These are phyloP conservation scores for Alca torda DNA, from an alignment of 2,797 vertebrate species.

Conservation along the genomic window DNA sequence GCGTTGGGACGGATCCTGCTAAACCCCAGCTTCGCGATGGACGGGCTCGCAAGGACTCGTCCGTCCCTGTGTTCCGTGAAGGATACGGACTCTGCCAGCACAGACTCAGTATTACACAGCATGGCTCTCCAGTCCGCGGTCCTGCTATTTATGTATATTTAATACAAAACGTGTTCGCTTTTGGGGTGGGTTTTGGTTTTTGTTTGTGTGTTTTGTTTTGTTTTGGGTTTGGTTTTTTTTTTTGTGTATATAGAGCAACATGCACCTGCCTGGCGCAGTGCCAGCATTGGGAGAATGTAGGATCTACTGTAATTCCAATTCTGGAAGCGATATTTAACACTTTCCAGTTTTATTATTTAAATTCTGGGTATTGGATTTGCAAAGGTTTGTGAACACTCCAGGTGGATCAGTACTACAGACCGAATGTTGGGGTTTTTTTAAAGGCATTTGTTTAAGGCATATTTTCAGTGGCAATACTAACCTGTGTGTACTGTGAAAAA, in stretches of 20 bases:
- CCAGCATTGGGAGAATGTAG: neutral
- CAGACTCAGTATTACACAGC: slow-evolving; percentile 61
- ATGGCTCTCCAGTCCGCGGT: slow-evolving; percentile 41
- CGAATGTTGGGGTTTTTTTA: neutral
- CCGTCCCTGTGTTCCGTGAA: neutral
- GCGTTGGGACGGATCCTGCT: neutral
- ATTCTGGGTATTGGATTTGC: neutral
- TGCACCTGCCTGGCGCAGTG: neutral
- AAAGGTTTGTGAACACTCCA: neutral
- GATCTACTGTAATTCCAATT: slow-evolving; percentile 55
- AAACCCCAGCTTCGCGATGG: neutral
- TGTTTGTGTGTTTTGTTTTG: too few species aligned
- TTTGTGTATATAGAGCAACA: slow-evolving; percentile 42
- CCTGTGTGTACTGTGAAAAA: slow-evolving; percentile 49
- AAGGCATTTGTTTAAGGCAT: slow-evolving; percentile 7
- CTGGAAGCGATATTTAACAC: slow-evolving; percentile 51
- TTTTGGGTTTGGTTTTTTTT: neutral
- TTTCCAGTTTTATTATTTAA: slow-evolving; percentile 33
- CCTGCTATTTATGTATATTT: slow-evolving; percentile 76
- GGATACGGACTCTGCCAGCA: slow-evolving; percentile 36
- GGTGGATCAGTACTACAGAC: neutral
- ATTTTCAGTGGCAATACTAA: slow-evolving; percentile 59
- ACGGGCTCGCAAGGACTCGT: neutral
- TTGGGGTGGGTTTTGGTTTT: neutral
- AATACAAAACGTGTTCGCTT: slow-evolving; percentile 48